These are phyloP conservation scores for Pachliopta kotzebuea DNA, from an alignment of 2,888 invertebrate genomes.

Conservation along the genomic window DNA sequence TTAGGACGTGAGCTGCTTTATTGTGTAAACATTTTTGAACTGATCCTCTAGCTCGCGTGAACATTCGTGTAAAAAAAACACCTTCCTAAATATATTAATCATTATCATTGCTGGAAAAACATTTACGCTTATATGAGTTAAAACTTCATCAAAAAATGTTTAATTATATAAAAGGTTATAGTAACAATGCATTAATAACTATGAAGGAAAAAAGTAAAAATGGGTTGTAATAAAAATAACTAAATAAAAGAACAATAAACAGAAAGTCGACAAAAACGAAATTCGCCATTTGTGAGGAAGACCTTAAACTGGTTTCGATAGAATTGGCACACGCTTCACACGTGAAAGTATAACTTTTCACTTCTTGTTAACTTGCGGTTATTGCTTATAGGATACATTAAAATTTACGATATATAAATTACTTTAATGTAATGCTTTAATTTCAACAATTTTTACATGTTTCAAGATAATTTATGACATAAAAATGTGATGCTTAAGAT, in stretches of 20 bases:
- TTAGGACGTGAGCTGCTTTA: conserved; percentile 16
- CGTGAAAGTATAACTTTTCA: conserved; percentile 25
- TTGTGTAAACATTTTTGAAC: conserved; percentile 12
- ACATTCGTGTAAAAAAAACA: conserved; percentile 7
- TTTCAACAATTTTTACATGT: not conserved
- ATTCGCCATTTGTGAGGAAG: conserved; percentile 18
- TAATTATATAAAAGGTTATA: too few species aligned
- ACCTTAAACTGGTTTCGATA: conserved; percentile 25
- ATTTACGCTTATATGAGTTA: not conserved
- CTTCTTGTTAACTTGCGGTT: conserved; percentile 23
- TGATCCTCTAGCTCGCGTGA: conserved; percentile 1
- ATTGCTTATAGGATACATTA: conserved; percentile 22
- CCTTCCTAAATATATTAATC: not conserved
- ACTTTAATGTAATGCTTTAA: conserved; percentile 18
- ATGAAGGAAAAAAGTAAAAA: not conserved
- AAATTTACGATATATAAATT: conserved; percentile 18
- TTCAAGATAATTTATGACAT: too few species aligned
- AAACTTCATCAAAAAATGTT: too few species aligned
- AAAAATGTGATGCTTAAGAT: too few species aligned
- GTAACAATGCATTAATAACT: not conserved
- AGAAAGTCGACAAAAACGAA: conserved; percentile 6
- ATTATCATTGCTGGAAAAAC: not conserved
- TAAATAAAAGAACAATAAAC: not conserved
- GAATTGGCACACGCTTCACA: conserved; percentile 25
- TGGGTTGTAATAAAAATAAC: not conserved